Conservation (phyloP, 2,888 invertebrate species). For the Lepidochitona cinerea region DNA sequence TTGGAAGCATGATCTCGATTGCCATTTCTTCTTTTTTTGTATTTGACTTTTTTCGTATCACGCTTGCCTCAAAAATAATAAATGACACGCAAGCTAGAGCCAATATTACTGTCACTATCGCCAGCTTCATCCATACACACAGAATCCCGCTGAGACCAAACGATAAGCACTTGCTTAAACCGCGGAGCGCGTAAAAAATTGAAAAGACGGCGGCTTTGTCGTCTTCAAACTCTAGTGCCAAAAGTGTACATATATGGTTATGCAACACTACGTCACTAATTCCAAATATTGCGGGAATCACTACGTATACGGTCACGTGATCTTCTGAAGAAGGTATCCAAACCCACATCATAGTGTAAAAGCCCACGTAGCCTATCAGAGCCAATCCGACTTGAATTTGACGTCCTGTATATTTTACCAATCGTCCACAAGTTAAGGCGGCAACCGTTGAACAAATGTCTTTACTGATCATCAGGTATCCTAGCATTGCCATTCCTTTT, state of each 20-base stretch:
- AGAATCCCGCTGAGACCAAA: not conserved
- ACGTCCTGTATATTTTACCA: not conserved
- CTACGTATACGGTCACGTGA: not conserved
- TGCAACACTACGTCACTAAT: not conserved
- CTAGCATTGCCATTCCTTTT: not conserved
- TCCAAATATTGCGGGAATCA: not conserved
- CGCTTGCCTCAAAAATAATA: not conserved
- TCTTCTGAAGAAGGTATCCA: not conserved
- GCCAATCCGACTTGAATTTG: not conserved
- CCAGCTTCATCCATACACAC: not conserved
- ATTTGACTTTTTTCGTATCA: too few species aligned
- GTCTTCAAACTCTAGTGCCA: not conserved
- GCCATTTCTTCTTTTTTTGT: too few species aligned
- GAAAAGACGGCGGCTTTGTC: not conserved
- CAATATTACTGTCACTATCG: not conserved
- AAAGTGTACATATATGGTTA: not conserved
- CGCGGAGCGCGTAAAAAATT: not conserved
- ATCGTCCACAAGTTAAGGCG: not conserved
- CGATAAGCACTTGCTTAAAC: not conserved
- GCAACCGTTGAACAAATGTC: not conserved
- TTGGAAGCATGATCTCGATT: too few species aligned
- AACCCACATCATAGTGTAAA: not conserved
- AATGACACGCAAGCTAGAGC: not conserved
- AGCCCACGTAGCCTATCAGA: not conserved
- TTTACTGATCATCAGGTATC: not conserved